Evolutionary conservation across 2,113 vertebrate species (phyloP).

Genomic region (Mastomys coucha): DNA sequence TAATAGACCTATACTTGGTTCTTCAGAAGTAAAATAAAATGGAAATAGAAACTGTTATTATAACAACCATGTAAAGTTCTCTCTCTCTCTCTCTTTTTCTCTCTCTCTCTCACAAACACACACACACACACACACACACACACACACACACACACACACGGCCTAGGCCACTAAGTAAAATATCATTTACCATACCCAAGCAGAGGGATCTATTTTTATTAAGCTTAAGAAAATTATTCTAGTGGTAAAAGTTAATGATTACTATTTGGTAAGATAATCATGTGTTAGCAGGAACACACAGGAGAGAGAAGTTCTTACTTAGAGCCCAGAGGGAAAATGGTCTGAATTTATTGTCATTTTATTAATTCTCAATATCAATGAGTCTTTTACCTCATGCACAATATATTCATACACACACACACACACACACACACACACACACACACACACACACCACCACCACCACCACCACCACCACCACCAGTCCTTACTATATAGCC

Average conservation of each 20-base stretch:
- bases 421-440: too few relatives aligned
- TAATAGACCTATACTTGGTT: not conserved
- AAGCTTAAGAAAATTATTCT: not conserved
- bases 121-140: not conserved
- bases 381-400: not conserved
- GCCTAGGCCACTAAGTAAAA: not conserved
- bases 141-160: not conserved
- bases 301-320: not conserved
- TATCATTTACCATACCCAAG: not conserved
- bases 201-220: not conserved
- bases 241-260: not conserved
- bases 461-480: too few relatives aligned
- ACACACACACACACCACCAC: too few relatives aligned
- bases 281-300: not conserved
- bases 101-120: too few relatives aligned
- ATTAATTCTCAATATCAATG: not conserved
- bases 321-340: not conserved
- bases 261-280: not conserved
- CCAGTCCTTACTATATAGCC: not conserved
- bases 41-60: not conserved
- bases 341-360: not conserved
- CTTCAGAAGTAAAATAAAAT: not conserved
- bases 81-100: not conserved
- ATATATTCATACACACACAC: not conserved
- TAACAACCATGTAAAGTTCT: not conserved